Conservation (phyloP, 2,888 invertebrate genomes). For the Lithophane socia region DNA sequence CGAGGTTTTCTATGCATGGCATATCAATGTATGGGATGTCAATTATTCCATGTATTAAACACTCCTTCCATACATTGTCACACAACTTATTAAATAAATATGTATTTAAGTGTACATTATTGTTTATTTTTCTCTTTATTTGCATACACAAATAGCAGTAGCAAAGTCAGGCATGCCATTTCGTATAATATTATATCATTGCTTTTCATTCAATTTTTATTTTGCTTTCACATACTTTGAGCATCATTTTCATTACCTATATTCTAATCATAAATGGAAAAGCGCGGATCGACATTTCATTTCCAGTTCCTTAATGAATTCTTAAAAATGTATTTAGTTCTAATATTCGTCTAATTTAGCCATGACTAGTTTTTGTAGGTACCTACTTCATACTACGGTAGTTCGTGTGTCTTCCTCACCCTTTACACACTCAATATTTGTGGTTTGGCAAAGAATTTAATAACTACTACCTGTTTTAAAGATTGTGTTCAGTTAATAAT, state of each 20-base stretch:
- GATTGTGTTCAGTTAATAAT: constrained; percentile 49
- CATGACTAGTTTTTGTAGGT: constrained; percentile 36
- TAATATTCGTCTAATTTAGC: constrained; percentile 40
- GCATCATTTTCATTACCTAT: constrained; percentile 4
- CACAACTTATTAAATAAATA: constrained; percentile 69
- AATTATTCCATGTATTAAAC: constrained; percentile 65
- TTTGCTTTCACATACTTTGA: constrained; percentile 23
- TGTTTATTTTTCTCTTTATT: constrained; percentile 57
- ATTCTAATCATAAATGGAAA: constrained; percentile 11
- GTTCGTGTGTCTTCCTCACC: constrained; percentile 8
- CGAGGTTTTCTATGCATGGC: constrained; percentile 58
- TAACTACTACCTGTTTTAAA: constrained; percentile 11
- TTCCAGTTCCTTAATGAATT: constrained; percentile 35
- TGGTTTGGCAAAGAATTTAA: constrained; percentile 11
- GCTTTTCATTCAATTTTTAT: constrained; percentile 25
- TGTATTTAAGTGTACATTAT: constrained; percentile 64
- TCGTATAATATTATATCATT: constrained; percentile 22
- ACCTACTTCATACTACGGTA: constrained; percentile 4
- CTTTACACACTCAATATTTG: constrained; percentile 14
- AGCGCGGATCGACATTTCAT: constrained; percentile 31
- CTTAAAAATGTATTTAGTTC: constrained; percentile 35
- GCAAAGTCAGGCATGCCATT: constrained; percentile 22
- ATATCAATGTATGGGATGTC: constrained; percentile 79
- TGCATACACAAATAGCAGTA: constrained; percentile 35
- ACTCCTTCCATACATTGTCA: constrained; percentile 80